Conservation (phyloP, 2,113 vertebrate genomes). For the Nerophis lumbriciformis region DNA sequence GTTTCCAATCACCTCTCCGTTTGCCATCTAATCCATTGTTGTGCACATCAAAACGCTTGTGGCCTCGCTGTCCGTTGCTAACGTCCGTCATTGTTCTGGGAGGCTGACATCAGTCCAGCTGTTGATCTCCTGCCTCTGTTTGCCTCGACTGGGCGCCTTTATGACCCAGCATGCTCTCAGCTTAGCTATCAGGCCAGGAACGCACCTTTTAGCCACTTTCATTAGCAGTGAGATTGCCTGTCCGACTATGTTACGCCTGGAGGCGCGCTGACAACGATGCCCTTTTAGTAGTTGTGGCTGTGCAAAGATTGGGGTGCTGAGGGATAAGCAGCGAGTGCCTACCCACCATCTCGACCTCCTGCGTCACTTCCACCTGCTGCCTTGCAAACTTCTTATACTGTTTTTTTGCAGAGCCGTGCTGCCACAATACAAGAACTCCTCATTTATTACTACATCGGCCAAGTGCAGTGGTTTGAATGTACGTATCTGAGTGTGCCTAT, state of each 20-base stretch:
- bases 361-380: constrained; percentile 14
- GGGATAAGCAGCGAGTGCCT: constrained; percentile 28
- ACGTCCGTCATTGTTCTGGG: constrained; percentile 43
- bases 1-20: constrained; percentile 29
- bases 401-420: constrained; percentile 16
- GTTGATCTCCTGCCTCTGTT: constrained; percentile 50
- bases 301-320: constrained; percentile 30
- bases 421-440: no score
- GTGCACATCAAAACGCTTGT: constrained; percentile 22
- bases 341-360: constrained; percentile 3
- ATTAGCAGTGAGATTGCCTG: constrained; percentile 27
- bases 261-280: constrained; percentile 37
- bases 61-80: constrained; percentile 21
- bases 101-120: constrained; percentile 45
- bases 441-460: not conserved
- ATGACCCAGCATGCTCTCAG: constrained; percentile 30
- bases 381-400: not conserved
- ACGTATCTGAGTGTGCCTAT: no score
- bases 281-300: constrained; percentile 40
- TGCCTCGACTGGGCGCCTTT: constrained; percentile 31
- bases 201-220: constrained; percentile 36
- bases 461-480: no score
- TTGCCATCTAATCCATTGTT: constrained; percentile 29
- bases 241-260: constrained; percentile 28
- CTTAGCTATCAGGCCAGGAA: constrained; percentile 24